Percentiles rank a stretch among this genome's conserved stretches.
These are phyloP conservation scores for Nannoperca australis DNA, from an alignment of 2,797 vertebrate genomes.

Conservation along the genomic window DNA sequence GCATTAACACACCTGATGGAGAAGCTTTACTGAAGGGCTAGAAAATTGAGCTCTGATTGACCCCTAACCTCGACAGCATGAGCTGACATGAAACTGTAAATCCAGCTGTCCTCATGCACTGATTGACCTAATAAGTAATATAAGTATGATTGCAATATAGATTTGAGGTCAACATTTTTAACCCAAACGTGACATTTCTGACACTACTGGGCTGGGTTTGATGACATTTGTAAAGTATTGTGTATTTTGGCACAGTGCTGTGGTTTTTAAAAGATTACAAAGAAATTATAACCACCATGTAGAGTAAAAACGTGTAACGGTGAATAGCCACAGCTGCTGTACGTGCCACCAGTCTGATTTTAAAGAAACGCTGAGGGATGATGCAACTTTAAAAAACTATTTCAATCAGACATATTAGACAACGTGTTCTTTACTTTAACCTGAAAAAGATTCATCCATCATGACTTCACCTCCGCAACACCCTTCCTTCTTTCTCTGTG, in stretches of 20 bases:
- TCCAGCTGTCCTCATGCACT: constrained; percentile 44
- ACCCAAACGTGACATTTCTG: constrained; percentile 31
- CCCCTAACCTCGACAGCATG: not conserved
- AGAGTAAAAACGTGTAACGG: not conserved
- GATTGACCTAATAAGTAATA: constrained; percentile 28
- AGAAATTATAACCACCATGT: constrained; percentile 3
- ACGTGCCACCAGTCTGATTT: constrained; percentile 13
- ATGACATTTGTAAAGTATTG: constrained; percentile 16
- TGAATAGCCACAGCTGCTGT: constrained; percentile 30
- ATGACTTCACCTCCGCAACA: constrained; percentile 48
- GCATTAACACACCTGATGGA: not conserved
- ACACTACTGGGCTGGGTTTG: not conserved
- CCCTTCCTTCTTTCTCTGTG: constrained; percentile 40
- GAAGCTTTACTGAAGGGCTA: not conserved
- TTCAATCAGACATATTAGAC: constrained; percentile 24
- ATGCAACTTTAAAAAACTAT: constrained; percentile 27
- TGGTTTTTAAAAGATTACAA: constrained; percentile 7
- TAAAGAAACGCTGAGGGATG: constrained; percentile 27
- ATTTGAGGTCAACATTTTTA: constrained; percentile 41
- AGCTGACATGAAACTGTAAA: constrained; percentile 25
- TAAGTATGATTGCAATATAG: constrained; percentile 38
- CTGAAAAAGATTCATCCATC: constrained; percentile 34
- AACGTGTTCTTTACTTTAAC: constrained; percentile 21
- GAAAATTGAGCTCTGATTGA: constrained; percentile 1
- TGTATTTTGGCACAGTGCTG: constrained; percentile 25